Conservation (phyloP, 2,888 invertebrate species). For the Melipona bicolor region DNA sequence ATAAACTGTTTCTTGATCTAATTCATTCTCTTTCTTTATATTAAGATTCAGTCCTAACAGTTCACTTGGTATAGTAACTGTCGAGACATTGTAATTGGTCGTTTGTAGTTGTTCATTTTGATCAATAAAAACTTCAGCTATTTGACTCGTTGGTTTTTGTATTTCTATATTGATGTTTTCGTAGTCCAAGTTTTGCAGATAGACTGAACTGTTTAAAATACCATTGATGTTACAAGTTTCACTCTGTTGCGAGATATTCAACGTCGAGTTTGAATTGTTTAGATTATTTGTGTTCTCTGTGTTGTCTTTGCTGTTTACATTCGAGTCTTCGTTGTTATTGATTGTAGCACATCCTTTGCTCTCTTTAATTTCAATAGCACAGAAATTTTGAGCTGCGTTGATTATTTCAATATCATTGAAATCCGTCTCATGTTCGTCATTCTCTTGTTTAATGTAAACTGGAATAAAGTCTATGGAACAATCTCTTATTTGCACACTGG, state of each 20-base stretch:
- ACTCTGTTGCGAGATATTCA: slow-evolving; percentile 58
- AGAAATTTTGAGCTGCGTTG: slow-evolving; percentile 69
- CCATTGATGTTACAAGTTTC: slow-evolving; percentile 53
- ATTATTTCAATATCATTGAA: slow-evolving; percentile 68
- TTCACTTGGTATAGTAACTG: slow-evolving; percentile 69
- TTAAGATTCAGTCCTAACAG: slow-evolving; percentile 69
- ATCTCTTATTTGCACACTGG: slow-evolving; percentile 69
- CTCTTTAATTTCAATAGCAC: slow-evolving; percentile 68
- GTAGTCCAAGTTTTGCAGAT: slow-evolving; percentile 63
- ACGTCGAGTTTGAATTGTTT: slow-evolving; percentile 50
- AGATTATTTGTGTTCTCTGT: slow-evolving; percentile 31
- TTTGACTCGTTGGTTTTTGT: slow-evolving; percentile 53
- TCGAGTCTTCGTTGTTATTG: slow-evolving; percentile 36
- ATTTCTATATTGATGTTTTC: slow-evolving; percentile 69
- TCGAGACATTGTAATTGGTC: slow-evolving; percentile 66
- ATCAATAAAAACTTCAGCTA: slow-evolving; percentile 65
- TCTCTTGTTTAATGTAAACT: slow-evolving; percentile 61
- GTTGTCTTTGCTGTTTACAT: slow-evolving; percentile 44
- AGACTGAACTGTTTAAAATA: slow-evolving; percentile 61
- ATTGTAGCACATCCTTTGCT: slow-evolving; percentile 31
- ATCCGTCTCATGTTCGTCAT: slow-evolving; percentile 58
- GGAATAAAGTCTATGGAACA: slow-evolving; percentile 64
- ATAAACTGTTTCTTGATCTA: slow-evolving; percentile 60
- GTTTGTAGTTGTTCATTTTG: slow-evolving; percentile 64
- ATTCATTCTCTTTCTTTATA: slow-evolving; percentile 71